Percentiles rank a stretch among this genome's conserved stretches.
phyloP scores from a whole-genome alignment of 2,113 vertebrate species.

The Arvicanthis niloticus region DNA sequence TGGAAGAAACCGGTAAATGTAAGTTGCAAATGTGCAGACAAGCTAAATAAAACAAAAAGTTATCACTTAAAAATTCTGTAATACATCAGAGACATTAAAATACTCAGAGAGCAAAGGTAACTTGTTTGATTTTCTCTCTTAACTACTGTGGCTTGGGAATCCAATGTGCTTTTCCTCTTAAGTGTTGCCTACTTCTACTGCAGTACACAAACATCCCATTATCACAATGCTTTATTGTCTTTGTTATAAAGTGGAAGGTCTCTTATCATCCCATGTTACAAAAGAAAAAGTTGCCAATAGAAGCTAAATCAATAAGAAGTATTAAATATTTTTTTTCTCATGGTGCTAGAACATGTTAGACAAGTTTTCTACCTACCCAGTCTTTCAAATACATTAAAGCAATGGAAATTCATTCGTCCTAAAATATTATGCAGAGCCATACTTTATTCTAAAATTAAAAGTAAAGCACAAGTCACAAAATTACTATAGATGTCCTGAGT shows the following conservation, averaged over 20 bases:
- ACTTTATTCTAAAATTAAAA: conserved; percentile 34
- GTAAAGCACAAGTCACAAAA: conserved; percentile 51
- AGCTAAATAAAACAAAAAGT: conserved; percentile 86
- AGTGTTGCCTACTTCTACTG: background rate
- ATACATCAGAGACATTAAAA: conserved; percentile 59
- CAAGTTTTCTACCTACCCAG: background rate
- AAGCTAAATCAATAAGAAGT: conserved; percentile 2
- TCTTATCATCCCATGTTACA: background rate
- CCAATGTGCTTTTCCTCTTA: background rate
- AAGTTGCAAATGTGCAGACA: conserved; percentile 98
- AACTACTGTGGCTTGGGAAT: conserved; percentile 7
- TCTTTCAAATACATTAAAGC: conserved; percentile 31
- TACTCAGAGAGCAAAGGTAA: conserved; percentile 23
- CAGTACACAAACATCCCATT: background rate
- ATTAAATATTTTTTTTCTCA: background rate
- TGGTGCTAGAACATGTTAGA: background rate
- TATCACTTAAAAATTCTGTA: conserved; percentile 60
- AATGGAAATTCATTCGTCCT: conserved; percentile 34
- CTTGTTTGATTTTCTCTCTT: conserved; percentile 38
- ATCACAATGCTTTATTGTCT: conserved; percentile 24
- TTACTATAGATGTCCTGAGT: background rate
- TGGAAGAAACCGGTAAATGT: conserved; percentile 99
- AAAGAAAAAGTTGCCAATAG: background rate
- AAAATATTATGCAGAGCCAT: conserved; percentile 51
- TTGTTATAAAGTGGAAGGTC: background rate